phyloP scores from a whole-genome alignment of 2,797 vertebrate species.

The Distichodus sexfasciatus region DNA sequence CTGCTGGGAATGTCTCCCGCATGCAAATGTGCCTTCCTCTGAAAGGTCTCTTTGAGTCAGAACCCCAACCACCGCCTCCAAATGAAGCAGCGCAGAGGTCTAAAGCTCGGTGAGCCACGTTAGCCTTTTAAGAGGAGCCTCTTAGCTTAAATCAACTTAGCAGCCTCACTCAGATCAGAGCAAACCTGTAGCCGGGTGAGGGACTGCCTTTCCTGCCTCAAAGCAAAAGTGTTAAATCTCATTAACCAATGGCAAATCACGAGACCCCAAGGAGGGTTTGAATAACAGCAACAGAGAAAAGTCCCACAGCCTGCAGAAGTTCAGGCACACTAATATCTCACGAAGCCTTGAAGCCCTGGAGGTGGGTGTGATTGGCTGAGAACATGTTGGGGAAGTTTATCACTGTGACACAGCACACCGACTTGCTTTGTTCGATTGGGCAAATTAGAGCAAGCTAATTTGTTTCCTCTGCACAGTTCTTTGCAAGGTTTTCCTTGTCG shows the following conservation, averaged over 20 bases:
- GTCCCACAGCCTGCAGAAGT: constrained; percentile 48
- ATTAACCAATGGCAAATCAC: neutral
- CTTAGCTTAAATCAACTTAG: neutral
- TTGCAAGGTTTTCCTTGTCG: constrained; percentile 58
- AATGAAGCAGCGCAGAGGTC: neutral
- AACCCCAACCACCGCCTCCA: neutral
- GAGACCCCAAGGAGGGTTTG: constrained; percentile 23
- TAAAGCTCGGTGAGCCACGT: neutral
- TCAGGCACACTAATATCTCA: constrained; percentile 50
- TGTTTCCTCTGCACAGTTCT: constrained; percentile 69
- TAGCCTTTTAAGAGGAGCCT: neutral
- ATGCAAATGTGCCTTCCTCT: constrained; percentile 6
- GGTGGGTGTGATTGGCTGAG: constrained; percentile 55
- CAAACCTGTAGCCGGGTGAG: neutral
- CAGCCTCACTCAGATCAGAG: neutral
- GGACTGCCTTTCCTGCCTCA: neutral
- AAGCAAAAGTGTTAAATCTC: neutral
- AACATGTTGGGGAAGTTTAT: constrained; percentile 66
- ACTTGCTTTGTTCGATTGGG: constrained; percentile 68
- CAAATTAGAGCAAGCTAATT: constrained; percentile 71
- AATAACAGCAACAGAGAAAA: constrained; percentile 10
- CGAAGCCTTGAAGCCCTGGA: constrained; percentile 40
- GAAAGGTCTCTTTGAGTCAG: neutral
- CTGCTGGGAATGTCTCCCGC: neutral
- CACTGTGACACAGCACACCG: constrained; percentile 63